Percentiles rank a stretch among this genome's conserved stretches.
These are phyloP conservation scores for Pteropus alecto DNA, from an alignment of 2,113 vertebrate species.

Conservation along the genomic window DNA sequence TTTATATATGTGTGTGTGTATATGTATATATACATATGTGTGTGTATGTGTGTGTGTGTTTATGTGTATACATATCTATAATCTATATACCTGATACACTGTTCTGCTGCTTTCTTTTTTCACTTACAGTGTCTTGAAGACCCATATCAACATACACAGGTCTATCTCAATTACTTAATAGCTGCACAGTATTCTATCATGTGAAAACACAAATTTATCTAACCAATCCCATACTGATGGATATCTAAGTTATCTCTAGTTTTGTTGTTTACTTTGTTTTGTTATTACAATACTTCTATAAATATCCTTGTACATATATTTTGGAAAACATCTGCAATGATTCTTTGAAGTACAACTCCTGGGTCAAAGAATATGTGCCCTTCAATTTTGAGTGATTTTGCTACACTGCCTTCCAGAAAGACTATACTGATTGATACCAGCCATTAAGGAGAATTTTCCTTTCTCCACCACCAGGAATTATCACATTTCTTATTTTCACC, in stretches of 20 bases:
- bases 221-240: background rate
- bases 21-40: too few relatives aligned
- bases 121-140: background rate
- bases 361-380: background rate
- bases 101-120: background rate
- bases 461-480: background rate
- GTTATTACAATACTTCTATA: background rate
- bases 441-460: background rate
- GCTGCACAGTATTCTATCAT: background rate
- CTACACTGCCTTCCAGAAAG: background rate
- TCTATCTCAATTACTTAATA: background rate
- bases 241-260: background rate
- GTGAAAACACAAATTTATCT: slow-evolving; percentile 20
- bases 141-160: background rate
- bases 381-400: background rate
- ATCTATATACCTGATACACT: background rate
- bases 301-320: background rate
- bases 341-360: background rate
- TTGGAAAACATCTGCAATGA: background rate
- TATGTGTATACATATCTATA: too few relatives aligned
- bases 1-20: background rate
- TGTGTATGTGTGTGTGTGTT: too few relatives aligned
- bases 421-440: background rate
- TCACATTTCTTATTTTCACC: background rate
- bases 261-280: slow-evolving; percentile 16